Percentiles rank a stretch among this genome's conserved stretches.
Conservation (phyloP, 2,888 invertebrate genomes). For the Cephus nigrinus region DNA sequence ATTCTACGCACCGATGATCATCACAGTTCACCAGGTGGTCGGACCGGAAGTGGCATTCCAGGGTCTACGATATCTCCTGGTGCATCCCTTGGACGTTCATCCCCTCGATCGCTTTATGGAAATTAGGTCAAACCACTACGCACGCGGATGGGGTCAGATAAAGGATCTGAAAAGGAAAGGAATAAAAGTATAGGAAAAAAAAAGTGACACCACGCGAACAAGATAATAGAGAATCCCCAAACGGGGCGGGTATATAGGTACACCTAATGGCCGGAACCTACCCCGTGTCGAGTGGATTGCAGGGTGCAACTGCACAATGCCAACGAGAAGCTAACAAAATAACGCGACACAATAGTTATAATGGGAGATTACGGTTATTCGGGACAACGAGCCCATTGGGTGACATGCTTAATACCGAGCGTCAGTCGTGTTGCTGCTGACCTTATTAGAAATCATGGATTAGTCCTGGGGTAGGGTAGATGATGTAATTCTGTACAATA, state of each 20-base stretch:
- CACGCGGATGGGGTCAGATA: slow-evolving; percentile 30
- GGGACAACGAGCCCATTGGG: slow-evolving; percentile 18
- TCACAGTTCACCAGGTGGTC: slow-evolving; percentile 51
- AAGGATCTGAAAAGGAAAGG: slow-evolving; percentile 21
- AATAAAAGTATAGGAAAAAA: slow-evolving; percentile 7
- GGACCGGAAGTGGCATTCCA: slow-evolving; percentile 57
- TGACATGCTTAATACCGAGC: not conserved
- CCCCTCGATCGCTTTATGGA: slow-evolving; percentile 43
- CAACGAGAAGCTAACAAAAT: slow-evolving; percentile 40
- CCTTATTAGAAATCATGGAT: not conserved
- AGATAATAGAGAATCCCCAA: slow-evolving; percentile 32
- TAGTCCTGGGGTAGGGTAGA: not conserved
- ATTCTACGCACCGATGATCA: slow-evolving; percentile 35
- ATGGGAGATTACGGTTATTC: slow-evolving; percentile 11
- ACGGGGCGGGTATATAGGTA: not conserved
- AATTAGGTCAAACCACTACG: slow-evolving; percentile 51
- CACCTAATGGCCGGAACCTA: slow-evolving; percentile 2
- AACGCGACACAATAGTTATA: slow-evolving; percentile 37
- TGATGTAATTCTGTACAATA: not conserved
- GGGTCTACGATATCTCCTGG: slow-evolving; percentile 36
- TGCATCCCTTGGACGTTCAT: slow-evolving; percentile 6
- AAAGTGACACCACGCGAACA: slow-evolving; percentile 26
- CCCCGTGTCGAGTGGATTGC: slow-evolving; percentile 28
- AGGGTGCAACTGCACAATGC: slow-evolving; percentile 29
- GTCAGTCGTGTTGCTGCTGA: not conserved